Conservation (phyloP, 2,888 invertebrate species). For the Limenitis camilla region DNA sequence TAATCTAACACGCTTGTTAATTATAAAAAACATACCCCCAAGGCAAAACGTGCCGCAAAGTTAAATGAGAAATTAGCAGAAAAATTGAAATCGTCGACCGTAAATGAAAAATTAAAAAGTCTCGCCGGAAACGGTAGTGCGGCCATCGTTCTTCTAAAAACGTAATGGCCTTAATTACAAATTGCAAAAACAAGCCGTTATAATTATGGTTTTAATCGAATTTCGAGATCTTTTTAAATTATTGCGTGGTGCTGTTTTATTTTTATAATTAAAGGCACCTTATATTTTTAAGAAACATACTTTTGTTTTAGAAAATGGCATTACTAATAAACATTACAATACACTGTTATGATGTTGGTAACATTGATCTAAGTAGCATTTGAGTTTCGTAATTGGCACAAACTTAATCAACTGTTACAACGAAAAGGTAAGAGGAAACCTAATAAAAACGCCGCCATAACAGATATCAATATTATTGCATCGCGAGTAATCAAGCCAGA, state of each 20-base stretch:
- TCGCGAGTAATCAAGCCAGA: no score
- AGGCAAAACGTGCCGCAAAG: slow-evolving; percentile 49
- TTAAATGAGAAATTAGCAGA: slow-evolving; percentile 65
- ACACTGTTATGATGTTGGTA: no score
- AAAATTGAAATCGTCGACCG: slow-evolving; percentile 57
- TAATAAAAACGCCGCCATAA: no score
- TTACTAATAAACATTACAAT: neutral
- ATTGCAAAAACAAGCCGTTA: slow-evolving; percentile 44
- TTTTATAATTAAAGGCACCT: no score
- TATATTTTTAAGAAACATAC: neutral
- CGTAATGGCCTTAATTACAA: slow-evolving; percentile 55
- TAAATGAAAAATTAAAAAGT: slow-evolving; percentile 67
- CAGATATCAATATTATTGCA: no score
- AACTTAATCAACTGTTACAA: no score
- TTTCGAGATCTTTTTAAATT: slow-evolving; percentile 20
- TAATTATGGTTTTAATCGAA: slow-evolving; percentile 35
- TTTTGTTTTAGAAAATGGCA: neutral
- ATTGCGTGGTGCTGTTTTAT: neutral
- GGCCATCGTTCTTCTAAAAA: slow-evolving; percentile 51
- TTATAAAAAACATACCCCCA: slow-evolving; percentile 39
- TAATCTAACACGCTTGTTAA: slow-evolving; percentile 31
- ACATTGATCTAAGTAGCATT: no score
- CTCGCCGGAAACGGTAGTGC: slow-evolving; percentile 55
- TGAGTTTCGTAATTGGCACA: no score
- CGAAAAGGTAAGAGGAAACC: no score